phyloP scores from a whole-genome alignment of 2,113 vertebrate genomes.

The Indicator indicator region DNA sequence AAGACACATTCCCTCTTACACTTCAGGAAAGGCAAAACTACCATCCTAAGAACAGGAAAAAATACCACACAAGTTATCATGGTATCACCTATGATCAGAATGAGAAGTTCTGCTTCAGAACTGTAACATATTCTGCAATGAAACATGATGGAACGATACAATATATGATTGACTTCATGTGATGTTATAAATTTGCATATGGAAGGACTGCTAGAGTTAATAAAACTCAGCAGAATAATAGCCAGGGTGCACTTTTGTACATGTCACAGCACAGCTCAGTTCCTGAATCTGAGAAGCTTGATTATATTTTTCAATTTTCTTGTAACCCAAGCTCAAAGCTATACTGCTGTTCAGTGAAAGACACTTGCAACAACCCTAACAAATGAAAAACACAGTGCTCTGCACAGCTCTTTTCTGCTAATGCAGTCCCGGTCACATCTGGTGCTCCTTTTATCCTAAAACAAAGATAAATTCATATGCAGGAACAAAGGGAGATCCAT shows the following conservation, averaged over 20 bases:
- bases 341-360: background rate
- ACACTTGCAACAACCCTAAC: conserved; percentile 18
- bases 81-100: background rate
- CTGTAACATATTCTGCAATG: background rate
- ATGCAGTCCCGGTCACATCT: conserved; percentile 39
- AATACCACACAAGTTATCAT: background rate
- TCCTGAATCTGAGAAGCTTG: background rate
- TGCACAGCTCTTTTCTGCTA: conserved; percentile 43
- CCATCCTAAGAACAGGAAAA: background rate
- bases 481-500: conserved; percentile 63
- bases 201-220: background rate
- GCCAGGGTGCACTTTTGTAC: background rate
- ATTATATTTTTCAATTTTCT: background rate
- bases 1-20: background rate
- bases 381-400: conserved; percentile 44
- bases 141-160: background rate
- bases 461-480: conserved; percentile 60
- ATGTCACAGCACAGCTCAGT: background rate
- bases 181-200: background rate
- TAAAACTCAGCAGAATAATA: background rate
- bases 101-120: background rate
- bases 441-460: conserved; percentile 63
- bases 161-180: background rate
- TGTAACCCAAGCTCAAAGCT: background rate
- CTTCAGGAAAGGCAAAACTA: background rate